phyloP scores from a whole-genome alignment of 92 coral and sea anemone species.

The Paramuricea clavata region DNA sequence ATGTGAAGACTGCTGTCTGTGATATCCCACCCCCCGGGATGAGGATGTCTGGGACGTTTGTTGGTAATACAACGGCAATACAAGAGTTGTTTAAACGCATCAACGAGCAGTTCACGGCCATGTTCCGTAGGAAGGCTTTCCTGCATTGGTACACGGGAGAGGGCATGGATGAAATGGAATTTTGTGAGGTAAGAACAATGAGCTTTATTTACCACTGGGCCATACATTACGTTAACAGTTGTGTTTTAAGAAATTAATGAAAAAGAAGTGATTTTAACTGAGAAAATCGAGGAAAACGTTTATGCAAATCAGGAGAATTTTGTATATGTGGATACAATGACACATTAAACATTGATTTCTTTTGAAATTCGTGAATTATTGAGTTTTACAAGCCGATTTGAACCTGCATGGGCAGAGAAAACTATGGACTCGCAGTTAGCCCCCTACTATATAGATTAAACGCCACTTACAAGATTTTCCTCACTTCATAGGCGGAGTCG shows the following conservation, averaged over 20 bases:
- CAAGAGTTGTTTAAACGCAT: constrained; percentile 89
- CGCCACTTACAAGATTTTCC: neutral
- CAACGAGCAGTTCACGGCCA: constrained; percentile 89
- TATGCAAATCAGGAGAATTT: too few species aligned
- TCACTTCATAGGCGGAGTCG: constrained; percentile 80
- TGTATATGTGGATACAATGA: too few species aligned
- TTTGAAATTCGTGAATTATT: too few species aligned
- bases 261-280: too few species aligned
- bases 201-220: too few species aligned
- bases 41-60: constrained; percentile 82
- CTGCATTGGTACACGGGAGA: constrained; percentile 94
- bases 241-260: too few species aligned
- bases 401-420: too few species aligned
- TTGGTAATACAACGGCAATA: constrained; percentile 86
- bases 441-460: neutral
- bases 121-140: constrained; percentile 89
- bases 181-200: constrained; percentile 75
- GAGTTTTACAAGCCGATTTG: too few species aligned
- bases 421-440: too few species aligned
- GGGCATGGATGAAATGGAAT: constrained; percentile 96
- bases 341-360: too few species aligned
- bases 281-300: too few species aligned
- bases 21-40: constrained; percentile 94
- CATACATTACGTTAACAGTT: too few species aligned
- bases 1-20: constrained; percentile 95